Conservation (phyloP, 2,888 invertebrate genomes). For the Beris chalybata region DNA sequence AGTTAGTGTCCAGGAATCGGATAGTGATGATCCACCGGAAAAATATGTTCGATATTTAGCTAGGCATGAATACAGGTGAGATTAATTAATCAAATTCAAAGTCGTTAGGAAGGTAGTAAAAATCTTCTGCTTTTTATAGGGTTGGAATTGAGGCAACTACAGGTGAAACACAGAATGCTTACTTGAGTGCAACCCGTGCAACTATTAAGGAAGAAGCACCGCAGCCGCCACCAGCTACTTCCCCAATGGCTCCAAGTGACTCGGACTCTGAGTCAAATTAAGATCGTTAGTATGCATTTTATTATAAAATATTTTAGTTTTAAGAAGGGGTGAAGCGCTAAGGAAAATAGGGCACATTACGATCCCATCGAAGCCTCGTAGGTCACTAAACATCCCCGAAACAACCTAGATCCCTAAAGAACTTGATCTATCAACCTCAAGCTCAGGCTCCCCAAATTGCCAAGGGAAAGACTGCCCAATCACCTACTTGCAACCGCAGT, state of each 20-base stretch:
- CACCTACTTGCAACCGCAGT: no score
- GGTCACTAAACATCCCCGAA: no score
- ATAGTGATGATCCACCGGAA: constrained; percentile 89
- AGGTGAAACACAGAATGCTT: constrained; percentile 70
- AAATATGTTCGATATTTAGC: constrained; percentile 97
- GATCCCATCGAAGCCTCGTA: no score
- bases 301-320: no score
- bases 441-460: no score
- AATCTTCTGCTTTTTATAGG: constrained; percentile 54
- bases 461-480: no score
- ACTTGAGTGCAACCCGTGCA: constrained; percentile 65
- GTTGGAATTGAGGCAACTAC: constrained; percentile 89
- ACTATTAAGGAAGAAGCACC: constrained; percentile 50
- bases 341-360: no score
- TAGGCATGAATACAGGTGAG: constrained; percentile 89
- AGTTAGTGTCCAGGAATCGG: constrained; percentile 84
- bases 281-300: constrained; percentile 35
- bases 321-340: no score
- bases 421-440: no score
- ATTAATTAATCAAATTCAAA: constrained; percentile 36
- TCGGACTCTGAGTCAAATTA: constrained; percentile 63
- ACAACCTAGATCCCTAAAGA: no score
- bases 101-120: neutral
- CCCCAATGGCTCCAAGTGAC: constrained; percentile 58
- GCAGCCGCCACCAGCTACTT: constrained; percentile 52